phyloP scores from a whole-genome alignment of 2,797 vertebrate species.

The Arremon brunneinucha region DNA sequence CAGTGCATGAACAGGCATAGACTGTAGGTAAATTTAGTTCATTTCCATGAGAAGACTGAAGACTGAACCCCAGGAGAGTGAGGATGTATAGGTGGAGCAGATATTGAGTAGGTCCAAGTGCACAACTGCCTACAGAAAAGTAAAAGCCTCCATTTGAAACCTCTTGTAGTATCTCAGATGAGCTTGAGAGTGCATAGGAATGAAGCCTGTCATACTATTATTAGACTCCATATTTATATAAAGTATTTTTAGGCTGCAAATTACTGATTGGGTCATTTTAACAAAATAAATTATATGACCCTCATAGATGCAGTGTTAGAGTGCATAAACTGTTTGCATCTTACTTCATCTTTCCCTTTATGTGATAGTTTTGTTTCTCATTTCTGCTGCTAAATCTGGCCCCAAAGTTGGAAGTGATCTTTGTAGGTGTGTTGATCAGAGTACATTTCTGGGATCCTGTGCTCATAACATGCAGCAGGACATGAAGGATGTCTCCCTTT shows the following conservation, averaged over 20 bases:
- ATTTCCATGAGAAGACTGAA: neutral
- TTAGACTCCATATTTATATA: neutral
- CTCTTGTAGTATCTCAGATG: neutral
- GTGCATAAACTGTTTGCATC: neutral
- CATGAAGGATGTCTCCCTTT: neutral
- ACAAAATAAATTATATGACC: neutral
- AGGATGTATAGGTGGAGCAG: neutral
- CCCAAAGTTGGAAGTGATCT: neutral
- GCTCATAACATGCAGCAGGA: neutral
- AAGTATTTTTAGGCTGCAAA: neutral
- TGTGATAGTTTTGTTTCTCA: neutral
- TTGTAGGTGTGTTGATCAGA: neutral
- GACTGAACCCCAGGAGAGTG: neutral
- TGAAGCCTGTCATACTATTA: neutral
- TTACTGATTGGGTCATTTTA: neutral
- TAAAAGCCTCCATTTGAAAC: neutral
- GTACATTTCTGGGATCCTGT: neutral
- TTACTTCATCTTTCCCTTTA: neutral
- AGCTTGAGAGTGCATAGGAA: neutral
- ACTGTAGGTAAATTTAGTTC: neutral
- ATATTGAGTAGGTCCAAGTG: neutral
- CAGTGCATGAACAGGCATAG: neutral
- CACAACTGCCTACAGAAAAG: neutral
- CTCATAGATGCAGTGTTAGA: neutral
- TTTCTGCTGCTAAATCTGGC: neutral